Evolutionary conservation across 2,113 vertebrate species (phyloP).

Genomic region (Verasper variegatus): DNA sequence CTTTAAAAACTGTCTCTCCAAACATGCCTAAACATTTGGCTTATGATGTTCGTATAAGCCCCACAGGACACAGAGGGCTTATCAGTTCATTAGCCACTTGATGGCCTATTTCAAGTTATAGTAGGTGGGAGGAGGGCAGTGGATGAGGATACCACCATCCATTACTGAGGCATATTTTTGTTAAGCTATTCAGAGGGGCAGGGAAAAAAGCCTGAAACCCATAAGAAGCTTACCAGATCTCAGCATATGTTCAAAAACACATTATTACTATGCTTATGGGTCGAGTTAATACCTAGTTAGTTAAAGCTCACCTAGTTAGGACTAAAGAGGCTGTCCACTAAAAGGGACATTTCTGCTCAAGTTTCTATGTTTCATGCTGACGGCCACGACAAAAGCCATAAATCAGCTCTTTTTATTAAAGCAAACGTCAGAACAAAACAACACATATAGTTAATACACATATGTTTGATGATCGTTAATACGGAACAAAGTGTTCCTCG

Average conservation of each 20-base stretch:
- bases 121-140: conserved; percentile 63
- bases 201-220: conserved; percentile 58
- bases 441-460: not conserved
- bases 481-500: not conserved
- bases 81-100: conserved; percentile 80
- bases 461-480: not conserved
- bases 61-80: conserved; percentile 73
- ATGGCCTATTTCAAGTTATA: conserved; percentile 76
- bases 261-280: conserved; percentile 73
- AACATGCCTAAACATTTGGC: conserved; percentile 66
- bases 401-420: not conserved
- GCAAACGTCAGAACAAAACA: not conserved
- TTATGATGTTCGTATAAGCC: conserved; percentile 67
- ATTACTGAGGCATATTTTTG: conserved; percentile 76
- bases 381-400: not conserved
- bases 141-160: conserved; percentile 66
- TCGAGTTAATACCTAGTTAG: conserved; percentile 79
- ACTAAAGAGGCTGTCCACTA: conserved; percentile 46
- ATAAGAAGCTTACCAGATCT: conserved; percentile 80
- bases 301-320: conserved; percentile 74
- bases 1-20: conserved; percentile 45
- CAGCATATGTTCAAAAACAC: conserved; percentile 81
- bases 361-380: not conserved
- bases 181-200: conserved; percentile 72
- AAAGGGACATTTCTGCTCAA: not conserved